Evolutionary conservation across 2,113 vertebrate species (phyloP).

Genomic region (Garra rufa): DNA sequence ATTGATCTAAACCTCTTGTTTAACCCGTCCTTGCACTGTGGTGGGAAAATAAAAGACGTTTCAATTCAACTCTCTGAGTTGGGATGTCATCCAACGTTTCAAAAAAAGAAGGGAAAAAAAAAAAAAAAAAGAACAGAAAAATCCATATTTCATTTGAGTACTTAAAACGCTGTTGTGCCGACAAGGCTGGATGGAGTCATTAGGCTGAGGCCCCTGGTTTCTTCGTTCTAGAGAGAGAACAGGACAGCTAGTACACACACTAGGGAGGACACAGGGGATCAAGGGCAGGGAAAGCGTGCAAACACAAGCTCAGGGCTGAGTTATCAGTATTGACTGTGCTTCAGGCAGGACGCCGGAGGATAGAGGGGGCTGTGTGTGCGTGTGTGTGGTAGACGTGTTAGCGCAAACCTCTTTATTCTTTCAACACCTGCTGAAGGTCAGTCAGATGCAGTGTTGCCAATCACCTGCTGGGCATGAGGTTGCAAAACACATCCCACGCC

Average conservation of each 20-base stretch:
- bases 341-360: conserved; percentile 41
- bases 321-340: conserved; percentile 74
- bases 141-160: conserved; percentile 79
- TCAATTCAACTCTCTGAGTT: conserved; percentile 55
- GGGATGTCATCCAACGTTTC: conserved; percentile 17
- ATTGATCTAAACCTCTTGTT: neutral
- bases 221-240: conserved; percentile 50
- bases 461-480: conserved; percentile 53
- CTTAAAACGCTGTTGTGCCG: conserved; percentile 73
- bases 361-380: conserved; percentile 36
- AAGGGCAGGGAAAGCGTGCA: conserved; percentile 64
- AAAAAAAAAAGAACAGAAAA: conserved; percentile 58
- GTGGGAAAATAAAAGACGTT: conserved; percentile 3
- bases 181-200: conserved; percentile 76
- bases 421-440: conserved; percentile 43
- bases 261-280: conserved; percentile 14
- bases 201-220: conserved; percentile 69
- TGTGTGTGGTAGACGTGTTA: conserved; percentile 23
- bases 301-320: conserved; percentile 65
- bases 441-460: conserved; percentile 25
- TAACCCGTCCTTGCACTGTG: neutral
- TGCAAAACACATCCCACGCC: conserved; percentile 30
- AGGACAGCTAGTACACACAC: conserved; percentile 33
- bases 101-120: too few relatives aligned
- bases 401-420: conserved; percentile 32